Conservation (phyloP, 2,888 invertebrate species). For the Hydropsyche betteni region DNA sequence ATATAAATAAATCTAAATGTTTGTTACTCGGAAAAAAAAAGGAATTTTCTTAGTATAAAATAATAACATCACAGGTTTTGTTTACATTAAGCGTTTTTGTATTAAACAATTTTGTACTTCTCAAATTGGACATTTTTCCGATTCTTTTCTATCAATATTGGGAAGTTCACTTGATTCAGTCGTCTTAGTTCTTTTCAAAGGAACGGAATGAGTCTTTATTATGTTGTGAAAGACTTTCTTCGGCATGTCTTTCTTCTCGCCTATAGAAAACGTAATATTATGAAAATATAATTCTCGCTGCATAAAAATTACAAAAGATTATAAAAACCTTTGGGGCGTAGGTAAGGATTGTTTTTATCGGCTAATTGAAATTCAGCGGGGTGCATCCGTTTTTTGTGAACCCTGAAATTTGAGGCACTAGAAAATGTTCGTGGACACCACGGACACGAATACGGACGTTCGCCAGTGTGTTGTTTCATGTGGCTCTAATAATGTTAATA, state of each 20-base stretch:
- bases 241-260: conserved; percentile 41
- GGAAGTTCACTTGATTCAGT: too few species aligned
- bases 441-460: conserved; percentile 54
- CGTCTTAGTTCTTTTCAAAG: background rate
- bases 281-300: too few species aligned
- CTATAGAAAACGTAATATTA: conserved; percentile 28
- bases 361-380: conserved; percentile 50
- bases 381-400: conserved; percentile 55
- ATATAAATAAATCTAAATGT: too few species aligned
- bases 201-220: conserved; percentile 32
- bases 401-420: conserved; percentile 55
- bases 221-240: conserved; percentile 49
- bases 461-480: conserved; percentile 54
- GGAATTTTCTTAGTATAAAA: too few species aligned
- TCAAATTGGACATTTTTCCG: too few species aligned
- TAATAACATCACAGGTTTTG: too few species aligned
- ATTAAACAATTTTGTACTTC: too few species aligned
- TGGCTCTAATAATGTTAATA: conserved; percentile 52
- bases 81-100: too few species aligned
- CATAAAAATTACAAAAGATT: background rate
- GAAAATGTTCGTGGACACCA: conserved; percentile 55
- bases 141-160: too few species aligned
- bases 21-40: too few species aligned
- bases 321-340: conserved; percentile 13
- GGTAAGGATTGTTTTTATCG: conserved; percentile 46